Evolutionary conservation across 2,888 invertebrate genomes (phyloP).

Genomic region (Meloe dianella): DNA sequence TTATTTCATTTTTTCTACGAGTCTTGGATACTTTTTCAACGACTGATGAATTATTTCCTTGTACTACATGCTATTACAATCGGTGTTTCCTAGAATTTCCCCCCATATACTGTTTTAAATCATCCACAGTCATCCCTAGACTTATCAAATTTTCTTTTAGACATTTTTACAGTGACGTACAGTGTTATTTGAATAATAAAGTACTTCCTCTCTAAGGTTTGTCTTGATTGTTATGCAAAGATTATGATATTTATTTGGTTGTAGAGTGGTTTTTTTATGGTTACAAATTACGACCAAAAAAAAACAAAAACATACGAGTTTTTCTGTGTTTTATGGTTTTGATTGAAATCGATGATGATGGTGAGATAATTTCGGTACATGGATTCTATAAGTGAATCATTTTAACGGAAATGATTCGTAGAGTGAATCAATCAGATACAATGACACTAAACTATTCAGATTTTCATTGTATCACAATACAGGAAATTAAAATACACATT

Average conservation of each 20-base stretch:
- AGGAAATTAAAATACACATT: conserved; percentile 59
- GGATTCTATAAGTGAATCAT: neutral
- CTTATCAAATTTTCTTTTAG: conserved; percentile 30
- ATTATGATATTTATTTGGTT: conserved; percentile 46
- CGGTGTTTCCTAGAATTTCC: conserved; percentile 1
- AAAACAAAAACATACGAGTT: too few relatives aligned
- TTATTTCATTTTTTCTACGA: neutral
- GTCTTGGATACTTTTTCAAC: neutral
- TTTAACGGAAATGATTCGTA: conserved; percentile 54
- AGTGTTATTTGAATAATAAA: conserved; percentile 52
- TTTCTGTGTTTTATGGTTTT: neutral
- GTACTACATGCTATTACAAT: conserved; percentile 6
- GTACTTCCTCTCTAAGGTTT: conserved; percentile 39
- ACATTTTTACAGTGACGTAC: conserved; percentile 51
- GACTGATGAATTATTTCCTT: conserved; percentile 10
- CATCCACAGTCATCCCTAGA: conserved; percentile 19
- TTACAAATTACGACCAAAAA: too few relatives aligned
- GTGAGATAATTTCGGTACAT: neutral
- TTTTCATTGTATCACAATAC: conserved; percentile 57
- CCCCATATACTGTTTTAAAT: neutral
- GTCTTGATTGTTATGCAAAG: conserved; percentile 45
- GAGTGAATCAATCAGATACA: conserved; percentile 56
- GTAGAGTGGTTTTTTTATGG: neutral
- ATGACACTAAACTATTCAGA: conserved; percentile 49
- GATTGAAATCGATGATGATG: neutral